These are phyloP conservation scores for Sinocyclocheilus anshuiensis DNA, from an alignment of 2,113 vertebrate species.

Conservation along the genomic window DNA sequence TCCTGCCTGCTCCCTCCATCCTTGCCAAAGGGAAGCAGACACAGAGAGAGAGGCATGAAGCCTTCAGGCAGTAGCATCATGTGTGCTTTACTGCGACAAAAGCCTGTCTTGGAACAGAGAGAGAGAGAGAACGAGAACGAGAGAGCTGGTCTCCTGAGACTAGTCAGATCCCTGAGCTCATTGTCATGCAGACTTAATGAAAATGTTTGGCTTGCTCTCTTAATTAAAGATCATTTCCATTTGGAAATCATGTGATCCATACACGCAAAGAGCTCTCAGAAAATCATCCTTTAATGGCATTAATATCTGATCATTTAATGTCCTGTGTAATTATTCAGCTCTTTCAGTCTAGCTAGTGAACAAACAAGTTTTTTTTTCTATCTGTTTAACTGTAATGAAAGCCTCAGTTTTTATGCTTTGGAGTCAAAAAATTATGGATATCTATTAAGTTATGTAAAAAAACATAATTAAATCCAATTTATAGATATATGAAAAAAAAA, in stretches of 20 bases:
- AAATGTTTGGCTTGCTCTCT: slow-evolving; percentile 65
- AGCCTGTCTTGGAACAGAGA: slow-evolving; percentile 13
- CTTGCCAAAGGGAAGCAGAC: slow-evolving; percentile 27
- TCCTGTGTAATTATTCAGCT: slow-evolving; percentile 47
- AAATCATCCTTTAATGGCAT: slow-evolving; percentile 47
- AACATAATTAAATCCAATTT: not conserved
- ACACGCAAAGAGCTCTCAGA: slow-evolving; percentile 46
- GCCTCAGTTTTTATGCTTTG: not conserved
- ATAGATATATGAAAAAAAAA: not conserved
- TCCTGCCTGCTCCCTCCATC: slow-evolving; percentile 37
- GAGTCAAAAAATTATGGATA: not conserved
- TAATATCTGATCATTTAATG: slow-evolving; percentile 50
- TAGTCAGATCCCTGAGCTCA: slow-evolving; percentile 55
- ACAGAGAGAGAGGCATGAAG: slow-evolving; percentile 20
- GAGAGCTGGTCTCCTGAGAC: slow-evolving; percentile 51
- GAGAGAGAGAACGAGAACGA: not conserved
- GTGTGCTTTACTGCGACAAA: not conserved
- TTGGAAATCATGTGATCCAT: slow-evolving; percentile 51
- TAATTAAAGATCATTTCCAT: slow-evolving; percentile 65
- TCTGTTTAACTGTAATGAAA: not conserved
- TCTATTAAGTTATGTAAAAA: too few relatives aligned
- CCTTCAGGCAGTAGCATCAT: slow-evolving; percentile 2
- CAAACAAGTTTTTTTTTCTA: slow-evolving; percentile 25
- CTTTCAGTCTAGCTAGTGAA: slow-evolving; percentile 30
- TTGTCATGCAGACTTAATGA: slow-evolving; percentile 61